Percentiles rank a stretch among this genome's conserved stretches.
Evolutionary conservation across 1,140 invertebrate genomes (phyloP).

Genomic region (Cydia fagiglandana): DNA sequence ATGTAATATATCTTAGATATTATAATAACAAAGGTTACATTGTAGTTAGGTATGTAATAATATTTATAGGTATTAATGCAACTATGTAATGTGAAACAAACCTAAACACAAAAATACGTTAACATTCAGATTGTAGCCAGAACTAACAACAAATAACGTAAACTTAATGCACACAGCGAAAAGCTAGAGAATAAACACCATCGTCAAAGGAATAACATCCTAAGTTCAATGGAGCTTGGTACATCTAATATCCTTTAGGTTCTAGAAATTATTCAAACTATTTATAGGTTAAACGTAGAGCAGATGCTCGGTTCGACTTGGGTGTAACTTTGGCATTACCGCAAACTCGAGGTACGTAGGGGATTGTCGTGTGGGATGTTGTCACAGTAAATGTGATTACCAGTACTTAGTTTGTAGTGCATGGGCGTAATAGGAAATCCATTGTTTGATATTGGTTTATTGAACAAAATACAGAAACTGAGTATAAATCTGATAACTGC

Average conservation of each 20-base stretch:
- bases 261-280: neutral
- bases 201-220: neutral
- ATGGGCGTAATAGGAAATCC: too few species aligned
- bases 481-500: too few species aligned
- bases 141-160: neutral
- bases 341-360: neutral
- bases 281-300: neutral
- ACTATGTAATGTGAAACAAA: too few species aligned
- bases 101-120: neutral
- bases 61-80: too few species aligned
- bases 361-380: constrained; percentile 20
- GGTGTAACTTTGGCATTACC: constrained; percentile 17
- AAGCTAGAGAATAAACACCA: neutral
- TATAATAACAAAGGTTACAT: too few species aligned
- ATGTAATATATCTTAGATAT: too few species aligned
- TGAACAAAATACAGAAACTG: too few species aligned
- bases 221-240: neutral
- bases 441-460: too few species aligned
- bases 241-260: neutral
- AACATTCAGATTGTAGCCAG: neutral
- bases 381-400: neutral
- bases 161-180: neutral
- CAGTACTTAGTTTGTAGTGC: neutral
- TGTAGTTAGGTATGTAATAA: too few species aligned
- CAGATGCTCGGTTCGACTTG: constrained; percentile 13